A percentile compares a stretch with the other conserved stretches of the same genome.
Conservation (phyloP, 2,888 invertebrate species). For the Aspidiotus destructor region DNA sequence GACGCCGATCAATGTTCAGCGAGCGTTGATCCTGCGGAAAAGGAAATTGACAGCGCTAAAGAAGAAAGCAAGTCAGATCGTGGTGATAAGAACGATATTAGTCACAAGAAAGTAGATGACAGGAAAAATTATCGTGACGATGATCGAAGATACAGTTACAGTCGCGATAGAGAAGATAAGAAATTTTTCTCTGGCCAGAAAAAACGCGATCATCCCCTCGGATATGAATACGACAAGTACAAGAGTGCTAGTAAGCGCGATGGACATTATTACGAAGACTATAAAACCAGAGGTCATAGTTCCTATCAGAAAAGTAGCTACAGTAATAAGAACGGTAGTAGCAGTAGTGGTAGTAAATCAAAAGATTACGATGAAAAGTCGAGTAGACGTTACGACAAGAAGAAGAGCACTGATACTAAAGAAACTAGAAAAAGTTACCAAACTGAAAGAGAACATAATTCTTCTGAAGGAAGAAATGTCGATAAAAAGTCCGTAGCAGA, state of each 20-base stretch:
- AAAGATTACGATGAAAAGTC: slow-evolving; percentile 15
- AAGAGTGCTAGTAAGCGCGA: slow-evolving; percentile 6
- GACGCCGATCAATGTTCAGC: background rate
- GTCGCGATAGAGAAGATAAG: slow-evolving; percentile 21
- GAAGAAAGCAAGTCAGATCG: slow-evolving; percentile 5
- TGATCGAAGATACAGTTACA: slow-evolving; percentile 14
- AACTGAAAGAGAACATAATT: background rate
- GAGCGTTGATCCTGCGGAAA: background rate
- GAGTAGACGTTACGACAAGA: slow-evolving; percentile 20
- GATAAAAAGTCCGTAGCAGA: background rate
- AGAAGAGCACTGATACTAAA: slow-evolving; percentile 19
- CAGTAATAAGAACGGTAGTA: slow-evolving; percentile 5
- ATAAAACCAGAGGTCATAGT: slow-evolving; percentile 8
- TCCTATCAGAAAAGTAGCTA: slow-evolving; percentile 16
- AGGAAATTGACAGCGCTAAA: slow-evolving; percentile 2
- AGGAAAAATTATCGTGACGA: slow-evolving; percentile 14
- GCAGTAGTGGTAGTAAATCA: slow-evolving; percentile 6
- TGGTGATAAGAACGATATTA: slow-evolving; percentile 7
- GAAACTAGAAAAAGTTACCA: slow-evolving; percentile 20
- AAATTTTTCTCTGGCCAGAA: slow-evolving; percentile 7
- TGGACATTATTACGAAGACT: slow-evolving; percentile 19
- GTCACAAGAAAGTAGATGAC: slow-evolving; percentile 8
- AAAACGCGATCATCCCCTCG: slow-evolving; percentile 14
- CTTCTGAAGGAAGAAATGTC: background rate
- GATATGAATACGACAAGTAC: slow-evolving; percentile 23